Evolutionary conservation across 2,888 invertebrate genomes (phyloP).

Genomic region (Apodemia duryi): DNA sequence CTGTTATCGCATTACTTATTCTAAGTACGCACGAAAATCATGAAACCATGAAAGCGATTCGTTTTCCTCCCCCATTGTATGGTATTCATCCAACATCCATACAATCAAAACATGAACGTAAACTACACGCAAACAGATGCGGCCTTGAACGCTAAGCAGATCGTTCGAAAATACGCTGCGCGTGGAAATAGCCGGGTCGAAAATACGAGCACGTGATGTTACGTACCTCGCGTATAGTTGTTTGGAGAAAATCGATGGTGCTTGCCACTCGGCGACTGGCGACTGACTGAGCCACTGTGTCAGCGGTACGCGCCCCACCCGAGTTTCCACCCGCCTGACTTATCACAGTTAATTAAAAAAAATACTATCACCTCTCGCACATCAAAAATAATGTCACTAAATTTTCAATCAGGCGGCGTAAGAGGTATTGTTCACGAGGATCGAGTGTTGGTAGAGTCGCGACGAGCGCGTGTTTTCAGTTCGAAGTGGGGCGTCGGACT

Average conservation of each 20-base stretch:
- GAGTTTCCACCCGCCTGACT: slow-evolving; percentile 59
- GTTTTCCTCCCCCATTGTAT: slow-evolving; percentile 42
- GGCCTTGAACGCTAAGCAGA: slow-evolving; percentile 75
- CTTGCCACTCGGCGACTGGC: slow-evolving; percentile 75
- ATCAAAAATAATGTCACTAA: slow-evolving; percentile 49
- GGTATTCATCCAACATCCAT: slow-evolving; percentile 38
- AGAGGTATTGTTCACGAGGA: slow-evolving; percentile 36
- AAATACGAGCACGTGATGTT: slow-evolving; percentile 74
- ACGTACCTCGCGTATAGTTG: slow-evolving; percentile 71
- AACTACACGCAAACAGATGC: slow-evolving; percentile 66
- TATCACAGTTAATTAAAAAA: slow-evolving; percentile 57
- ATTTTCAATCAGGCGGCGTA: slow-evolving; percentile 50
- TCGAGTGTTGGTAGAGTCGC: slow-evolving; percentile 41
- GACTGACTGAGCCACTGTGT: slow-evolving; percentile 81
- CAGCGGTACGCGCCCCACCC: slow-evolving; percentile 75
- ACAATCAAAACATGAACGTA: slow-evolving; percentile 51
- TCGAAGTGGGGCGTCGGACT: slow-evolving; percentile 68
- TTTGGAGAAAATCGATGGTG: slow-evolving; percentile 76
- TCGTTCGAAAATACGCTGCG: slow-evolving; percentile 70
- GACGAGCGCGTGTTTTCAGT: slow-evolving; percentile 53
- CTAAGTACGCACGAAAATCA: slow-evolving; percentile 51
- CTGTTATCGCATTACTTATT: slow-evolving; percentile 58
- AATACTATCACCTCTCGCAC: slow-evolving; percentile 58
- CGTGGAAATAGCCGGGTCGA: slow-evolving; percentile 72
- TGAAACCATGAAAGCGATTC: slow-evolving; percentile 60